Evolutionary conservation across 53 echinoderm and acorn worm species (phyloP).

Genomic region (Stichopus horrens): DNA sequence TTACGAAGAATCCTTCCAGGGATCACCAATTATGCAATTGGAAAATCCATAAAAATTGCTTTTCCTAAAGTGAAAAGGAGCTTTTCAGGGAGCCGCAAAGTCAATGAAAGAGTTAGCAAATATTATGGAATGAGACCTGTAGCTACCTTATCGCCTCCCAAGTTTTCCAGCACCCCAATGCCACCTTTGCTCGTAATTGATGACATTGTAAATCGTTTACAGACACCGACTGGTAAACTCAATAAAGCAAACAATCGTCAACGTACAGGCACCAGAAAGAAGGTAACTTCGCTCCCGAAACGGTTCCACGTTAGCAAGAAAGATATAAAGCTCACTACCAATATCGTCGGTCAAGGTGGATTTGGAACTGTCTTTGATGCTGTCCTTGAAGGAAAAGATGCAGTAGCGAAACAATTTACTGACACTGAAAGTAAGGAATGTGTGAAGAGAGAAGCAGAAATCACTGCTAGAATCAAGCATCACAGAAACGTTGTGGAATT

Average conservation of each 20-base stretch:
- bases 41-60: neutral
- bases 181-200: neutral
- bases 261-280: neutral
- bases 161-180: neutral
- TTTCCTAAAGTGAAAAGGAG: constrained; percentile 7
- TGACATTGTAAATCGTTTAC: constrained; percentile 10
- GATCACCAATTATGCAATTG: neutral
- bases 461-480: neutral
- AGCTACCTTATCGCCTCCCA: neutral
- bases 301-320: neutral
- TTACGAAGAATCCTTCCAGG: neutral
- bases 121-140: constrained; percentile 1
- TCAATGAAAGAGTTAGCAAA: neutral
- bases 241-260: neutral
- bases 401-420: neutral
- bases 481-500: neutral
- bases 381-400: neutral
- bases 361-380: constrained; percentile 11
- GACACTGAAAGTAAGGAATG: neutral
- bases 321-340: neutral
- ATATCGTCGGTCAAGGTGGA: constrained; percentile 4
- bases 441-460: constrained; percentile 16
- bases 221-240: neutral
- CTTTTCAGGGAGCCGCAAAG: neutral
- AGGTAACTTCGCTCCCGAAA: neutral